These are phyloP conservation scores for Mungos mungo DNA, from an alignment of 2,113 vertebrate genomes.

Conservation along the genomic window DNA sequence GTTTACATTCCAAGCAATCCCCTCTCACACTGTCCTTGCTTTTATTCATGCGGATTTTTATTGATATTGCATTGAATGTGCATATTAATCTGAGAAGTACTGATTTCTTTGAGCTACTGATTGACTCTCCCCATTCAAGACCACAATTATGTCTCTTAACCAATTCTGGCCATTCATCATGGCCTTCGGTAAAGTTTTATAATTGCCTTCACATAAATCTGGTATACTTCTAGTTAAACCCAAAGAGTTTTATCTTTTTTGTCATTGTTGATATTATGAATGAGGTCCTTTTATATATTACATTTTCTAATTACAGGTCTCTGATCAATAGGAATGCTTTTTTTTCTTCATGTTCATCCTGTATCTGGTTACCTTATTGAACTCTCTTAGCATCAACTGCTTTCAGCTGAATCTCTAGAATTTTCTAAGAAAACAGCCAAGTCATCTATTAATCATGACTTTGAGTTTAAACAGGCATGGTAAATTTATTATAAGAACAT, in stretches of 20 bases:
- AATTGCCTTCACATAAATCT: constrained; percentile 17
- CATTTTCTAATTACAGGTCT: constrained; percentile 59
- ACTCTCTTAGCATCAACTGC: constrained; percentile 33
- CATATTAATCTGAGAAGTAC: not conserved
- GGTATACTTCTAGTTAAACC: constrained; percentile 29
- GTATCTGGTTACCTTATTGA: constrained; percentile 35
- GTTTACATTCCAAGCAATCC: not conserved
- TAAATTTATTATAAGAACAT: constrained; percentile 35
- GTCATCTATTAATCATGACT: constrained; percentile 57
- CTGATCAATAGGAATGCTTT: constrained; percentile 15
- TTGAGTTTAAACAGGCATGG: not conserved
- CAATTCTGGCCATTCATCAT: not conserved
- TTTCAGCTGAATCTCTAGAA: constrained; percentile 54
- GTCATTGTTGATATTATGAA: not conserved
- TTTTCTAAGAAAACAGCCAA: constrained; percentile 24
- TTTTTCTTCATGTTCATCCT: constrained; percentile 15
- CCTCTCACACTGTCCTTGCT: not conserved
- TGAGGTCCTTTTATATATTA: constrained; percentile 9
- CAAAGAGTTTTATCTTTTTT: constrained; percentile 13
- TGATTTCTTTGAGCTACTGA: not conserved
- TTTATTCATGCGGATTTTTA: not conserved
- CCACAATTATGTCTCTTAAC: not conserved
- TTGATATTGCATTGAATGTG: not conserved
- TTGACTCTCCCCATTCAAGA: not conserved
- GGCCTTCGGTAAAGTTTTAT: not conserved